A percentile compares a stretch with the other conserved stretches of the same genome.
Conservation (phyloP, 2,797 vertebrate genomes). For the Ceyx erithaca region DNA sequence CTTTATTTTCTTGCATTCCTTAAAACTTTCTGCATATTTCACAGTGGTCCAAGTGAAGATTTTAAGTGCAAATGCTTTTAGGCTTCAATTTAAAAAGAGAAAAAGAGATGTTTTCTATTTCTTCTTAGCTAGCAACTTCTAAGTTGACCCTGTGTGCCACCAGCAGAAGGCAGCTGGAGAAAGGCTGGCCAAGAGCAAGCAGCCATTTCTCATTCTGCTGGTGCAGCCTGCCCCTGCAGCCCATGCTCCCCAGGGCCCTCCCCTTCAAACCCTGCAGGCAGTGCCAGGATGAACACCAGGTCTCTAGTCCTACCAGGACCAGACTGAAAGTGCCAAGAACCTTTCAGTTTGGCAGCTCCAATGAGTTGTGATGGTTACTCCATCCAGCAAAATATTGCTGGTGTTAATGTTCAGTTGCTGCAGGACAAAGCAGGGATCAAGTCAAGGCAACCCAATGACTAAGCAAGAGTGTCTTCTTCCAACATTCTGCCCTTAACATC, state of each 20-base stretch:
- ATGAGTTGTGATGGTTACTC: background rate
- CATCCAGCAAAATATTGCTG: background rate
- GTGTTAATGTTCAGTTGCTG: background rate
- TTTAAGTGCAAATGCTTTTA: background rate
- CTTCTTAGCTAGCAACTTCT: background rate
- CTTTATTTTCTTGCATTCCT: background rate
- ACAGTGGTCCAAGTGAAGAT: background rate
- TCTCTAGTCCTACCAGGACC: background rate
- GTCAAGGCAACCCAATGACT: background rate
- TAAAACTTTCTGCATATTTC: background rate
- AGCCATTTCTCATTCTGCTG: background rate
- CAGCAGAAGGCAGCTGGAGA: background rate
- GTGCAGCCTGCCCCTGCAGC: background rate
- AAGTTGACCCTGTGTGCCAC: background rate
- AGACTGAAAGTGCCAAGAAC: background rate
- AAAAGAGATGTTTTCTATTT: background rate
- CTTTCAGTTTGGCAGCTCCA: background rate
- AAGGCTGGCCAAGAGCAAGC: background rate
- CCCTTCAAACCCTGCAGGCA: background rate
- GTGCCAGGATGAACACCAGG: background rate
- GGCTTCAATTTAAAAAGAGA: background rate
- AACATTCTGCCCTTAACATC: background rate
- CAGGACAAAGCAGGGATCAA: background rate
- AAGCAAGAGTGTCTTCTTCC: background rate
- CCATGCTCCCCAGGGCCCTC: background rate